phyloP scores from a whole-genome alignment of 2,797 vertebrate species.

The Anabas testudineus region DNA sequence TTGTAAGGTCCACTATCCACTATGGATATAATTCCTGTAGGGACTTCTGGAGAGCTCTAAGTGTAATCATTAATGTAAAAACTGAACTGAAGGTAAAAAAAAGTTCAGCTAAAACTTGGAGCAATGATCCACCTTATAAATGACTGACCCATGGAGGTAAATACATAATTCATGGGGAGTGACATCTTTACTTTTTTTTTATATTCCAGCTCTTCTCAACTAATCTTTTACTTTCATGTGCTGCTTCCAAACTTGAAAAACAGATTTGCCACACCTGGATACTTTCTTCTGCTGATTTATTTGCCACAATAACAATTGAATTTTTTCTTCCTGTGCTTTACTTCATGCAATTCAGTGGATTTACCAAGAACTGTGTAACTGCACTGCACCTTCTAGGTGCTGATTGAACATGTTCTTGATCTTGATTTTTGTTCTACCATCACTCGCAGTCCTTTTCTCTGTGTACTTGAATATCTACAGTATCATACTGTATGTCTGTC shows the following conservation, averaged over 20 bases:
- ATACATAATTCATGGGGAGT: conserved; percentile 13
- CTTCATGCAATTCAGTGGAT: conserved; percentile 32
- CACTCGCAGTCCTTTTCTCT: background rate
- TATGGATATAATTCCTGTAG: background rate
- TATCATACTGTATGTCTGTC: conserved; percentile 33
- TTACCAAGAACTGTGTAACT: conserved; percentile 25
- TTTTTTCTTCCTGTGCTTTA: conserved; percentile 31
- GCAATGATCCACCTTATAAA: conserved; percentile 1
- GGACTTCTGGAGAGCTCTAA: conserved; percentile 13
- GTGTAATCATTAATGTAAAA: conserved; percentile 26
- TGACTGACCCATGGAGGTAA: conserved; percentile 7
- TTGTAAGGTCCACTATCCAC: background rate
- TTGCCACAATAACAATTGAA: conserved; percentile 35
- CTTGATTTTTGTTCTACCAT: background rate
- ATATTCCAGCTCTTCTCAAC: conserved; percentile 16
- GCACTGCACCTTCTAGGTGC: conserved; percentile 25
- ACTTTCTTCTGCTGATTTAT: conserved; percentile 60
- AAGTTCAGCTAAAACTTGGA: conserved; percentile 5
- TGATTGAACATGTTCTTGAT: conserved; percentile 30
- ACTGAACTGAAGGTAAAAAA: background rate
- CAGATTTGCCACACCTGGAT: conserved; percentile 31
- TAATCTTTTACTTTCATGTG: conserved; percentile 18
- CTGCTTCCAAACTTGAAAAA: conserved; percentile 47
- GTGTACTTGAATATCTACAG: conserved; percentile 20
- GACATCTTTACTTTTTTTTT: conserved; percentile 31